A percentile compares a stretch with the other conserved stretches of the same genome.
These are phyloP conservation scores for Trisateles emortualis DNA, from an alignment of 2,888 invertebrate species.

Conservation along the genomic window DNA sequence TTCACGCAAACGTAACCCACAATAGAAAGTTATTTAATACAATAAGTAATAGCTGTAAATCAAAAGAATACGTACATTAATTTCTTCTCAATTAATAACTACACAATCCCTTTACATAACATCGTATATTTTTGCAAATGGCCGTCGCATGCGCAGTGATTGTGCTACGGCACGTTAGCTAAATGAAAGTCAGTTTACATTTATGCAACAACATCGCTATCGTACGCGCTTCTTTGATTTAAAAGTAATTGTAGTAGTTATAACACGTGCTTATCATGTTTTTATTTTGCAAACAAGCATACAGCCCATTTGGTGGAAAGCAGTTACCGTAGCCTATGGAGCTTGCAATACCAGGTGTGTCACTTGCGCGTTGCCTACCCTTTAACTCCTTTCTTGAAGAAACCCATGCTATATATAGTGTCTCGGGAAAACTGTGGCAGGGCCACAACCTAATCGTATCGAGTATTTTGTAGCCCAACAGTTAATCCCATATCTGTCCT, in stretches of 20 bases:
- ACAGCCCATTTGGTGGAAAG: too few relatives aligned
- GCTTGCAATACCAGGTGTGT: too few relatives aligned
- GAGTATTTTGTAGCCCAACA: too few relatives aligned
- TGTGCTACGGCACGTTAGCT: constrained; percentile 32
- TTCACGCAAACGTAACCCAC: not conserved
- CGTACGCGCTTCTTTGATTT: constrained; percentile 51
- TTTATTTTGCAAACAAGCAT: too few relatives aligned
- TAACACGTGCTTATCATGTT: too few relatives aligned
- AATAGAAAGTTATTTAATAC: not conserved
- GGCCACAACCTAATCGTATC: too few relatives aligned
- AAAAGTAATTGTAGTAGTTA: constrained; percentile 3
- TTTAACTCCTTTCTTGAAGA: too few relatives aligned
- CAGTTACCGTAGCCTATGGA: too few relatives aligned
- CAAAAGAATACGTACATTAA: not conserved
- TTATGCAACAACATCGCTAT: constrained; percentile 52
- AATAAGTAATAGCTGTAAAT: not conserved
- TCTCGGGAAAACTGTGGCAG: too few relatives aligned
- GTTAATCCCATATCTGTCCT: too few relatives aligned
- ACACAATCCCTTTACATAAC: constrained; percentile 1
- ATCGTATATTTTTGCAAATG: not conserved
- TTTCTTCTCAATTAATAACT: not conserved
- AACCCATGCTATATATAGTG: too few relatives aligned
- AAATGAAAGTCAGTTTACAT: constrained; percentile 57
- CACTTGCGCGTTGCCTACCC: too few relatives aligned
- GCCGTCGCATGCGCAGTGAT: constrained; percentile 28